Evolutionary conservation across 2,888 invertebrate genomes (phyloP).

Genomic region (Coremacera marginata): DNA sequence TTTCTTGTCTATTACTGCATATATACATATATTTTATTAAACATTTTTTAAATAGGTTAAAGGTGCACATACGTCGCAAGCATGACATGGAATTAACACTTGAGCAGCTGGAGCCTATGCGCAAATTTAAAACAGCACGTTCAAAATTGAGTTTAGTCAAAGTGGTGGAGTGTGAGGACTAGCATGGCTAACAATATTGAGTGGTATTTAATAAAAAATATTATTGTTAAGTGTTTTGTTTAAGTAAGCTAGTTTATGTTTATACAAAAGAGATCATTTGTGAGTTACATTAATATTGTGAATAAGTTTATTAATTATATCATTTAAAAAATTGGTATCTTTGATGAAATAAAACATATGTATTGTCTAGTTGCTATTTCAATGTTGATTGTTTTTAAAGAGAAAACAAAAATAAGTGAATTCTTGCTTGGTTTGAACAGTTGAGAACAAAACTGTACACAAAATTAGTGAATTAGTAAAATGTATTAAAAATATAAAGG

Average conservation of each 20-base stretch:
- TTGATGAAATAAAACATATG: no score
- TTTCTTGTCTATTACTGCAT: background rate
- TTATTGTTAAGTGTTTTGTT: background rate
- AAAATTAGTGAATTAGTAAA: no score
- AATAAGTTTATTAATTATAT: no score
- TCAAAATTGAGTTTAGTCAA: conserved; percentile 53
- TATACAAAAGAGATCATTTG: no score
- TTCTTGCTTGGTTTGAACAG: no score
- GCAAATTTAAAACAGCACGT: conserved; percentile 54
- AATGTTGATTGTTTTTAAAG: no score
- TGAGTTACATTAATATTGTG: no score
- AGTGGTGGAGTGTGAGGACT: conserved; percentile 39
- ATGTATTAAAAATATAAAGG: no score
- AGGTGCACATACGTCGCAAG: conserved; percentile 53
- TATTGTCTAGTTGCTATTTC: no score
- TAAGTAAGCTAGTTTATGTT: background rate
- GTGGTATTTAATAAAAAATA: background rate
- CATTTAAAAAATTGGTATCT: no score
- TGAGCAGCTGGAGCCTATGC: conserved; percentile 56
- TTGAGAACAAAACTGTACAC: no score
- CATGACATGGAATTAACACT: conserved; percentile 49
- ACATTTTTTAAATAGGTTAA: conserved; percentile 47
- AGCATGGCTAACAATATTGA: background rate
- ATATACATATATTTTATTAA: conserved; percentile 13
- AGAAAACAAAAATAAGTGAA: no score